Conservation (phyloP, 2,113 vertebrate species). For the Elanoides forficatus region DNA sequence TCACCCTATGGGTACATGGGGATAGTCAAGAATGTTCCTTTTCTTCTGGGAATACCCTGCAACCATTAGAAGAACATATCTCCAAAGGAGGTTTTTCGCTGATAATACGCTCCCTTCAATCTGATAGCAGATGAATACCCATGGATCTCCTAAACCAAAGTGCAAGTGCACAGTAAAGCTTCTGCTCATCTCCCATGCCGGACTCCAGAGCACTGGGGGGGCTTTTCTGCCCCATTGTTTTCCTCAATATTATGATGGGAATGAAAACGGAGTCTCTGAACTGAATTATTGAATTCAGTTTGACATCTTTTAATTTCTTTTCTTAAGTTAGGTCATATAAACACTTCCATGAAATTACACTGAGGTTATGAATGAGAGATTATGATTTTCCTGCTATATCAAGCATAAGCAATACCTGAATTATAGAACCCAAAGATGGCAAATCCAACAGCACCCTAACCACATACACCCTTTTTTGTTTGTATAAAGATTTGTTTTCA, state of each 20-base stretch:
- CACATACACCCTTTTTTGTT: background rate
- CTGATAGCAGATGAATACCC: background rate
- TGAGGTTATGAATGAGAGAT: background rate
- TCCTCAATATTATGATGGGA: background rate
- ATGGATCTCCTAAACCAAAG: background rate
- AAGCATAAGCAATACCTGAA: background rate
- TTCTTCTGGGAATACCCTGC: background rate
- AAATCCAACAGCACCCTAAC: background rate
- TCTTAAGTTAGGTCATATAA: background rate
- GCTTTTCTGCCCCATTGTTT: background rate
- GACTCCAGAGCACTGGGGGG: too few relatives aligned
- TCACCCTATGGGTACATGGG: background rate
- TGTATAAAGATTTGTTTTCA: background rate
- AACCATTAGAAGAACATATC: background rate
- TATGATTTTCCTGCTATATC: background rate
- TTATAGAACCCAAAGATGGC: background rate
- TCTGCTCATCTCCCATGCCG: rapidly evolving
- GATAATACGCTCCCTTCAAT: background rate
- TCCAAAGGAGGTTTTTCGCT: background rate
- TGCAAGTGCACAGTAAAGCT: background rate
- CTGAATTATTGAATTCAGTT: background rate
- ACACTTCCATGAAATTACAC: background rate
- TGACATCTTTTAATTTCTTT: background rate
- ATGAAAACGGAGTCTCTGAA: background rate
- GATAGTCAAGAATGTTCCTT: background rate